Evolutionary conservation across 92 coral and sea anemone genomes (phyloP), one percentile per base, ranked within the genome.

Genomic region (Palythoa heliodiscus): DNA sequence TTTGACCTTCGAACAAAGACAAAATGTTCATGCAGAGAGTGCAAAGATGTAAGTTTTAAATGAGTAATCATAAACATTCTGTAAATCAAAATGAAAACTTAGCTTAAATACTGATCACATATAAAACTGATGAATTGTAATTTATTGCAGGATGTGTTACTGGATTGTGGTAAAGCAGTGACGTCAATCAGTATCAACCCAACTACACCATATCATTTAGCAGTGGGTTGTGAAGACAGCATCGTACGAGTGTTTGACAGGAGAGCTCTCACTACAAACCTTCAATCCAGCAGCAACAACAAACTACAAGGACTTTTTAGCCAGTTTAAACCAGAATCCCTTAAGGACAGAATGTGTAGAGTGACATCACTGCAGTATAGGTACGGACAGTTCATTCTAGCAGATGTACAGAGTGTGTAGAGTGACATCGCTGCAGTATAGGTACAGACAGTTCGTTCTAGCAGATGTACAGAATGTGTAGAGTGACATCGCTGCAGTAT

Each of bases 161-260:
- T 97, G 11, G 94, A 94, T 83, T 92, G 98, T 64, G 92, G 93
- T 29, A 97, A 97, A 55, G 97, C 99, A 6, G 95, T 97, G 57
- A 97, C 99, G 3, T 97, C 99, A 17, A 91, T 97, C 58, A 89
- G 94, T 60, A 77, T 97, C 70, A 97, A 97, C 75, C 99, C 99
- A 15, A 82, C 92, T 43, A 90, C 91, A n/a, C 99, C 99, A 1
- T 95, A 95, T 39, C 95, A 97, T 52, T 88, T 97, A 63, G 95
- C 93, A 7, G 82, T 97, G 5, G 99, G 99, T 68, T 97, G 99
- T 74, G 99, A 95, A 58, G 94, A 97, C 93, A 97, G 99, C 54
- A 85, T 90, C 43, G 92, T 97, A 20, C 90, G 98, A 5, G 91
- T 95, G 87, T 97, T 95, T 87, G 99, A 97, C 83, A 83, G 99